phyloP scores from a whole-genome alignment of 2,888 invertebrate species.

The Rotaria socialis region DNA sequence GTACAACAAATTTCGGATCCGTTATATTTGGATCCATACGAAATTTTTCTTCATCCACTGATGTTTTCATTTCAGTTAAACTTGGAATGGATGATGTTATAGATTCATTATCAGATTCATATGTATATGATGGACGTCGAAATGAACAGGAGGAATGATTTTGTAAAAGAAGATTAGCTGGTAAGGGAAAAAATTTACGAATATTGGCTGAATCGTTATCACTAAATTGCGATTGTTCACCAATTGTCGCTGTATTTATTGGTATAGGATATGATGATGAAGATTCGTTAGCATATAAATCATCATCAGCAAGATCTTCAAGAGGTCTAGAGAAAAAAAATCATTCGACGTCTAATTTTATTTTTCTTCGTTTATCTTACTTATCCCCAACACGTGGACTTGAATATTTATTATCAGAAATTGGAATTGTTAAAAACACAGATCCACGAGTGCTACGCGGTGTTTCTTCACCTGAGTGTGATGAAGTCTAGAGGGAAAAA shows the following conservation, averaged over 20 bases:
- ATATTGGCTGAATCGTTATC: neutral
- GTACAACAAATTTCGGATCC: constrained; percentile 35
- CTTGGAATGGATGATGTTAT: neutral
- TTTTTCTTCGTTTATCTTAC: neutral
- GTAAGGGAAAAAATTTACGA: constrained; percentile 3
- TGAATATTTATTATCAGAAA: neutral
- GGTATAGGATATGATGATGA: neutral
- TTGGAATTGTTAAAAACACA: neutral
- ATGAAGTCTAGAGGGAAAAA: neutral
- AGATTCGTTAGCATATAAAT: constrained; percentile 21
- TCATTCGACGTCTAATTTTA: no score
- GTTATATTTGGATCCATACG: neutral
- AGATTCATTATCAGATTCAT: constrained; percentile 17
- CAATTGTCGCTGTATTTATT: neutral
- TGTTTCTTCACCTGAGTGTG: constrained; percentile 14
- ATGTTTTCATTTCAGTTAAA: neutral
- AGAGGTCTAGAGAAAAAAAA: neutral
- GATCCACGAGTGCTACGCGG: neutral
- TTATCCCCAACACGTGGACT: constrained; percentile 19
- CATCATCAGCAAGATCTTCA: constrained; percentile 37
- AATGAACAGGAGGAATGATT: neutral
- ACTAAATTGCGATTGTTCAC: neutral
- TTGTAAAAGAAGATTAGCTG: constrained; percentile 19
- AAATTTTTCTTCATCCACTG: constrained; percentile 17
- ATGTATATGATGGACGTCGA: constrained; percentile 16